Evolutionary conservation across 2,888 invertebrate species (phyloP).

Genomic region (Schrankia costaestrigalis): DNA sequence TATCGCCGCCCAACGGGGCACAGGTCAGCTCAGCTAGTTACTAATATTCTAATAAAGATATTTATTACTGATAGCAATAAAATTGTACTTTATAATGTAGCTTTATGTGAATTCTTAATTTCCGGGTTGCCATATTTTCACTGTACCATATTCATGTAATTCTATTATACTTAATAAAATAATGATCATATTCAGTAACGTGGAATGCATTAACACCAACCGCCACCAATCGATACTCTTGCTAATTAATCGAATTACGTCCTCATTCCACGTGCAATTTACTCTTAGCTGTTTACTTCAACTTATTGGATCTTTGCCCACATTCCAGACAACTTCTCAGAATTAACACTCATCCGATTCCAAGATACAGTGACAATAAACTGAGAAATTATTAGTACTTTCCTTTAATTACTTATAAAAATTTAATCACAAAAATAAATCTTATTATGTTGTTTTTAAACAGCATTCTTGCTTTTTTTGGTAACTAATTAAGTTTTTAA

Average conservation of each 20-base stretch:
- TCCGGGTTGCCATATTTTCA: too few species aligned
- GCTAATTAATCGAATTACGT: conserved; percentile 1
- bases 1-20: too few species aligned
- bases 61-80: too few species aligned
- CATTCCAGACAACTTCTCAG: conserved; percentile 3
- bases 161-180: too few species aligned
- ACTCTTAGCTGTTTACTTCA: conserved; percentile 10
- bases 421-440: conserved; percentile 11
- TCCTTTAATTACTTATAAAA: conserved; percentile 11
- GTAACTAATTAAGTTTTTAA: conserved; percentile 10
- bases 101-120: too few species aligned
- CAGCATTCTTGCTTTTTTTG: conserved; percentile 13
- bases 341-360: not conserved
- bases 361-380: conserved; percentile 7
- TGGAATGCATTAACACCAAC: too few species aligned
- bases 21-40: too few species aligned
- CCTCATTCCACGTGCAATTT: too few species aligned
- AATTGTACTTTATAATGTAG: too few species aligned
- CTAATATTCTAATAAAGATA: too few species aligned
- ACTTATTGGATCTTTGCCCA: conserved; percentile 13
- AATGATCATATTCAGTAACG: too few species aligned
- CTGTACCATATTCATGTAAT: too few species aligned
- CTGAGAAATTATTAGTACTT: conserved; percentile 13
- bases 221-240: not conserved
- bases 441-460: conserved; percentile 5